These are phyloP conservation scores for Anarhynchus alexandrinus DNA, from an alignment of 2,113 vertebrate genomes.

Conservation along the genomic window DNA sequence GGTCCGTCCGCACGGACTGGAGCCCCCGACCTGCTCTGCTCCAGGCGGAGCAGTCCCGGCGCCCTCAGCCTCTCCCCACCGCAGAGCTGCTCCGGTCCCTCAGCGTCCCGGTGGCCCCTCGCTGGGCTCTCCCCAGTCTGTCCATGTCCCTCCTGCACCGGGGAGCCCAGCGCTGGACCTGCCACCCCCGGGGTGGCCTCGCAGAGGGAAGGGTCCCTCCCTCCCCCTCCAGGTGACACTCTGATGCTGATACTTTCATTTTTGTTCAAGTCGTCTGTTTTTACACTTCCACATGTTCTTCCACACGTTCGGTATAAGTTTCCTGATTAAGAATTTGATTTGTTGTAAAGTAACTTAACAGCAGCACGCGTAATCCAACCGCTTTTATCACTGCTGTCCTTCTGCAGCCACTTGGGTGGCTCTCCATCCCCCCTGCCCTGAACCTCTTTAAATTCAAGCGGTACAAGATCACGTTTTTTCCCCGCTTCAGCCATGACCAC, in stretches of 20 bases:
- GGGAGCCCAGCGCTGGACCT: background rate
- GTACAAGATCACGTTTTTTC: too few species aligned
- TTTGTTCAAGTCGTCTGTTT: background rate
- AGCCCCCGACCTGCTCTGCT: too few species aligned
- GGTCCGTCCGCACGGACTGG: too few species aligned
- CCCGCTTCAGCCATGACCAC: background rate
- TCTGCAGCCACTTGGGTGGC: background rate
- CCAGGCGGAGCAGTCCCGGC: too few species aligned
- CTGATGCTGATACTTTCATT: background rate
- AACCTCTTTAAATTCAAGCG: background rate
- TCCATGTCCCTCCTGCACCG: background rate
- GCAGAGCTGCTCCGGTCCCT: background rate
- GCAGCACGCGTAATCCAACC: background rate
- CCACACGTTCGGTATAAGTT: background rate
- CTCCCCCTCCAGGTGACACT: background rate
- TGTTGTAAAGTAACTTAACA: background rate
- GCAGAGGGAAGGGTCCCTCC: background rate
- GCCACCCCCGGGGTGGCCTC: background rate
- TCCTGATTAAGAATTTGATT: background rate
- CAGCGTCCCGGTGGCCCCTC: fast-evolving
- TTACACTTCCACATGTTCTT: background rate
- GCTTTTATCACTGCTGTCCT: background rate
- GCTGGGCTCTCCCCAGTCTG: background rate
- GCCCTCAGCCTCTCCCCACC: background rate
- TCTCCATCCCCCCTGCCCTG: background rate